Evolutionary conservation across 1,140 invertebrate genomes (phyloP), one percentile per base, ranked within the genome.

Genomic region (Zaprionus davidi): DNA sequence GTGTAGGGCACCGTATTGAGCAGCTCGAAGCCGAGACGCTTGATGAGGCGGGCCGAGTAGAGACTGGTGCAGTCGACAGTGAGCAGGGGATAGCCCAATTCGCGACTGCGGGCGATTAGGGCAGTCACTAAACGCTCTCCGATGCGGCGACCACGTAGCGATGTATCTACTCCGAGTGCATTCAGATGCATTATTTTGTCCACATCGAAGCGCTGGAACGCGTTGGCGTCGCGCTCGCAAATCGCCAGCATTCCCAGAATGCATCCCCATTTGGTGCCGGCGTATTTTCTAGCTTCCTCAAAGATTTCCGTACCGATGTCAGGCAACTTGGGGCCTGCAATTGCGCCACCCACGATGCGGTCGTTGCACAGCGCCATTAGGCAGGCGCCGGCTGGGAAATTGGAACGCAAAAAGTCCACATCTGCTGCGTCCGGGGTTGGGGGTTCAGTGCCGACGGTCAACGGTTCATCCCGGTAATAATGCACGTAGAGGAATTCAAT

Each of bases 401-500:
- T 86, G 6, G 86, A 90, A 5, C 78, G 76, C 46, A 85, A 56
- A 12, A 82, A 90, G 6, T 70, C 55, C 49, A 69, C 28, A 41
- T 90, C 86, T 1, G 49, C 79, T 1, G 46, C 24, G 0, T 76
- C 72, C 0, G 86, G 86, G 2, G 80, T 59, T 5, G 76, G 75
- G 0, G 86, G 86, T 7, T 28, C 57, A 2, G 69, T 76, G 49
- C 86, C 86, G 2, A 24, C 56, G 24, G 86, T 90, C 4, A 90
- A 41, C 0, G 86, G 86, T 20, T 90, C 86, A 17, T 90, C 86
- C 2, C 51, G 76, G 15, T 90, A 90, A 28, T 90, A 90, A 41
- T 90, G 79, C 26, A 38, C 55, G 26, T 59, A 71, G 6, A 90
- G 79, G 22, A 90, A 90, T 17, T 69, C 9, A 41, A 90, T 68